Evolutionary conservation across 2,797 vertebrate genomes (phyloP).

Genomic region (Gallinago nigripennis): DNA sequence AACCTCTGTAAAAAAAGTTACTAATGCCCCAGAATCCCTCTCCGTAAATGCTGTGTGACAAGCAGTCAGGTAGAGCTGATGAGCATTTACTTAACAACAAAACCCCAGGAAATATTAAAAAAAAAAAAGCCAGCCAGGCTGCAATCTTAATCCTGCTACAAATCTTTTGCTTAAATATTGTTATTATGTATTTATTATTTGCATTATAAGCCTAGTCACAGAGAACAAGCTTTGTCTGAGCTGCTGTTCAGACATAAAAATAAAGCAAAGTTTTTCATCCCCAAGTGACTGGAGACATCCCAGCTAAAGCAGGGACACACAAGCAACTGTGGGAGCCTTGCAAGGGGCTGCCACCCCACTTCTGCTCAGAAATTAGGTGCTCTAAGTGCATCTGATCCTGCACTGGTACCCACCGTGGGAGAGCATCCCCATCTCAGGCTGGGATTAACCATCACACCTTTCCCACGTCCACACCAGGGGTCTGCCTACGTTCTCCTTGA

Average conservation of each 20-base stretch:
- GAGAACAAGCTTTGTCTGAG: constrained; percentile 4
- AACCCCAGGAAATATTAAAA: neutral
- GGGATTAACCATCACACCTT: neutral
- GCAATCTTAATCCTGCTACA: constrained; percentile 6
- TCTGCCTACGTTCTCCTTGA: neutral
- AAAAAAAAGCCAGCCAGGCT: neutral
- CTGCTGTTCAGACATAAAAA: constrained; percentile 6
- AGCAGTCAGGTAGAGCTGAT: neutral
- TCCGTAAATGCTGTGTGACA: neutral
- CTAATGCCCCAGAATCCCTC: neutral
- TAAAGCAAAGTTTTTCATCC: neutral
- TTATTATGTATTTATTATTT: neutral
- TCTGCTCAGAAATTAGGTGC: neutral
- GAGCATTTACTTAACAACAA: constrained; percentile 19
- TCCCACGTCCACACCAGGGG: fast-evolving
- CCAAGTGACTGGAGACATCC: neutral
- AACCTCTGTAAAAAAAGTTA: neutral
- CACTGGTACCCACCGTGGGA: fast-evolving
- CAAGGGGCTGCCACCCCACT: neutral
- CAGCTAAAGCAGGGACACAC: neutral
- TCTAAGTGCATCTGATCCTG: neutral
- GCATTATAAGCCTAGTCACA: neutral
- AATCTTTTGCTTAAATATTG: neutral
- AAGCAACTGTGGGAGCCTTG: neutral
- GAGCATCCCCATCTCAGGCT: neutral